Conservation (phyloP, 2,888 invertebrate genomes). For the Netelia melanura region DNA sequence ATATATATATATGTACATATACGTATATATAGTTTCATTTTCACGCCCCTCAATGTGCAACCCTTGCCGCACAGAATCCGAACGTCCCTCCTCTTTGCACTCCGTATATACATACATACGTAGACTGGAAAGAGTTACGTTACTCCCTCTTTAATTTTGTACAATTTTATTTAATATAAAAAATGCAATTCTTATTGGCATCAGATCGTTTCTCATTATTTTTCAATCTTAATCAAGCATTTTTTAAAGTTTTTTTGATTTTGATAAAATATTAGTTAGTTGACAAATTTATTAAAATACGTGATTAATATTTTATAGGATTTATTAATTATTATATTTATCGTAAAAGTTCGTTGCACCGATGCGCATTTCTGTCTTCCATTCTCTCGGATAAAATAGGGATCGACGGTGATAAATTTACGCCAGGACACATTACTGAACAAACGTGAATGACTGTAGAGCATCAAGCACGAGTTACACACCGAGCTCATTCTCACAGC, state of each 20-base stretch:
- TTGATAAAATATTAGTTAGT: no score
- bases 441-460: constrained; percentile 38
- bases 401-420: constrained; percentile 28
- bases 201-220: no score
- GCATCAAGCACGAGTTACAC: not conserved
- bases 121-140: not conserved
- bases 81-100: not conserved
- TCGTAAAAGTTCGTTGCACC: not conserved
- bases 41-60: constrained; percentile 13
- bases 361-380: not conserved
- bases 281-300: no score
- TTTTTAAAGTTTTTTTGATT: no score
- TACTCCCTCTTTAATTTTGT: no score
- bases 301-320: not conserved
- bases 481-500: constrained; percentile 2
- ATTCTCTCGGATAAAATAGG: not conserved
- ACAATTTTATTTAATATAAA: no score
- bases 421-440: constrained; percentile 25
- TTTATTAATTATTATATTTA: not conserved
- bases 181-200: no score
- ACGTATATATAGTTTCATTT: constrained; percentile 9
- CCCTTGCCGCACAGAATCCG: constrained; percentile 35
- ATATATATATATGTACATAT: not conserved
- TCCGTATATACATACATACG: not conserved
- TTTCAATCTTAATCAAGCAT: no score